A percentile compares a stretch with the other conserved stretches of the same genome.
Conservation (phyloP, 2,888 invertebrate genomes). For the Hypomecis atomaria region DNA sequence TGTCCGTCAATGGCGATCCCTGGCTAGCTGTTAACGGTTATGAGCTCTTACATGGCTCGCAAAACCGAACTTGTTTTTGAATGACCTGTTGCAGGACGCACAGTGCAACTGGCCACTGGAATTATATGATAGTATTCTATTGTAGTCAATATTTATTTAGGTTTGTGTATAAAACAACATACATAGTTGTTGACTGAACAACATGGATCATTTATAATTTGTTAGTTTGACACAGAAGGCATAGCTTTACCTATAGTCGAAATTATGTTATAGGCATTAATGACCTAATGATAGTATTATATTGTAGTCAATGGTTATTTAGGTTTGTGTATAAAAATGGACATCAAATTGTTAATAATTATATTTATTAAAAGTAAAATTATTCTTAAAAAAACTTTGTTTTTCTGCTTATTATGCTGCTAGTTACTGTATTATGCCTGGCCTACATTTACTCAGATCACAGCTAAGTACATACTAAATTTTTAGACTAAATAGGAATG, state of each 20-base stretch:
- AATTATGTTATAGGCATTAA: slow-evolving; percentile 4
- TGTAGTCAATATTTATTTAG: no score
- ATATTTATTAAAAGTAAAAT: slow-evolving; percentile 13
- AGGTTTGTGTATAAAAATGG: slow-evolving; percentile 1
- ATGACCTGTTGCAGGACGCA: no score
- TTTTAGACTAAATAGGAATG: slow-evolving; percentile 19
- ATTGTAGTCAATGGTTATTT: not conserved
- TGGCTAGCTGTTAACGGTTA: no score
- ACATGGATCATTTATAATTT: no score
- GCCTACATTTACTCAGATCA: slow-evolving; percentile 28
- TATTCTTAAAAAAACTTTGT: slow-evolving; percentile 11
- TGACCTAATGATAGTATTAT: slow-evolving; percentile 9
- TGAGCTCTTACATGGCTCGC: no score
- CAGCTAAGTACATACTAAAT: slow-evolving; percentile 21
- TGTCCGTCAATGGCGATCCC: no score
- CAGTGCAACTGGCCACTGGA: no score
- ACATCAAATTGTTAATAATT: slow-evolving; percentile 8
- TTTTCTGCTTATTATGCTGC: slow-evolving; percentile 7
- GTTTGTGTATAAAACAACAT: no score
- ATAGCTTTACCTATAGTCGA: not conserved
- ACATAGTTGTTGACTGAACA: no score
- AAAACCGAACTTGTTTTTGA: no score
- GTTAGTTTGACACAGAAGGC: no score
- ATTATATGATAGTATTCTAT: no score
- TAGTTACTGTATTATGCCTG: slow-evolving; percentile 14